Base-by-base conservation (phyloP, 2,888 invertebrate species). In the Agapostemon virescens region DNA sequence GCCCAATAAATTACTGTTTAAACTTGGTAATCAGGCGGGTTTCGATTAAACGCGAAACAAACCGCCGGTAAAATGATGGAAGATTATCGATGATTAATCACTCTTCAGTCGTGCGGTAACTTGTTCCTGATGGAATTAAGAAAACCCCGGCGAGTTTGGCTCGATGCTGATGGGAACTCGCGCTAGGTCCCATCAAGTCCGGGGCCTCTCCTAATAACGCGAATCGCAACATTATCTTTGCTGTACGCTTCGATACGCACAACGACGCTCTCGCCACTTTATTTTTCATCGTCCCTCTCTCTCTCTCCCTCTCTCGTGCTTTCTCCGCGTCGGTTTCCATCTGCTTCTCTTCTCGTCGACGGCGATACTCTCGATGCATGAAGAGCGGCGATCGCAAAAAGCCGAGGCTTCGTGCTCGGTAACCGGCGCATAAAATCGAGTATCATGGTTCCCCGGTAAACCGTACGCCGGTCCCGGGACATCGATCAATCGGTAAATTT, bases 401-500 rank as follows among this genome's bases (percentile, higher is more conserved):
- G 78, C 64, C 33, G 30, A n/a, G n/a, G 63, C 64, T 69, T 61
- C 69, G 38, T 77, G 68, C 40, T 67, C n/a, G 77, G 76, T 55
- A 82, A 70, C 69, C 79, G 69, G 74, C 80, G 74, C 78, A 70
- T 85, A 81, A 84, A 85, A 86, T 86, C 70, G 77, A 77, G 71
- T 69, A 83, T 79, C 83, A 69, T 38, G 76, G 71, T 66, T 42
- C 69, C 17, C 33, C 52, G 63, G 73, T 74, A 69, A 83, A 80
- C 77, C 66, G 77, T 77, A 52, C 64, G 45, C 38, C 42, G 42
- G 80, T 67, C 78, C 72, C 20, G 49, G 68, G 69, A 71, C 79
- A 81, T 79, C 85, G 86, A 86, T 82, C 75, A 80, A 81, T 70
- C 81, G 83, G 74, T 83, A 83, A 70, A 73, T 70, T 79, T 86